Base-by-base conservation (phyloP, 2,113 vertebrate genomes). In the Fregata magnificens region DNA sequence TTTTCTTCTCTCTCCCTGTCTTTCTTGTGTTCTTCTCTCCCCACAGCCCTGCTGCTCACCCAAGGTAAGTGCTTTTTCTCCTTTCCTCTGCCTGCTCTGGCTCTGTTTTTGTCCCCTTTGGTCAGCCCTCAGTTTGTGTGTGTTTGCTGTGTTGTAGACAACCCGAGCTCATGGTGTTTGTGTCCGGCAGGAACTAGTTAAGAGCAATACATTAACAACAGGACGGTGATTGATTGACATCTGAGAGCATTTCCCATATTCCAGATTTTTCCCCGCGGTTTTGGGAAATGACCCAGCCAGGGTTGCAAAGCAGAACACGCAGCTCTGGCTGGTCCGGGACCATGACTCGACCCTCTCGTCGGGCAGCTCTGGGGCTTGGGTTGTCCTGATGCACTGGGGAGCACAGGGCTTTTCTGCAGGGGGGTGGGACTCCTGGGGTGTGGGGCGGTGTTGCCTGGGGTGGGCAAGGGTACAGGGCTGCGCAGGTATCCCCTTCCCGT, bases 21-120 rank as follows among this genome's bases (percentile, higher is more conserved):
- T 76, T 87, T 97, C 80, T 96, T 70, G 53, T 94, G 85, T 97
- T 96, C 70, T 95, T 92, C 93, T 95, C 94, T 97, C 83, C 93
- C 86, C 95, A 96, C 98, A 98, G 98, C 96, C 67, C 97, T 98
- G 93, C 98, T 98, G 96, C 98, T 98, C 87, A 98, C 97, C 24
- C 97, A 98, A 98, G 98, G 98, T 98, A 98, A 98, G 98, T 93
- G 93, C 89, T 95, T 93, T 91, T 95, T 50, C 70, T 85, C 70
- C 79, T 93, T 93, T 91, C 86, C 80, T 96, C 83, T 82, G 38
- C 78, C 89, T 90, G 38, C 89, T 84, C 40, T 96, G 70, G 56
- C 80, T 92, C 63, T 95, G 38, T 79, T 90, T 96, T 95, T n/a
- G 19, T 76, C 53, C 25, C 34, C 34, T 77, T 86, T 13, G 7